Percentiles rank a stretch among this genome's conserved stretches.
These are phyloP conservation scores for Butorides virescens DNA, from an alignment of 2,113 vertebrate species.

Conservation along the genomic window DNA sequence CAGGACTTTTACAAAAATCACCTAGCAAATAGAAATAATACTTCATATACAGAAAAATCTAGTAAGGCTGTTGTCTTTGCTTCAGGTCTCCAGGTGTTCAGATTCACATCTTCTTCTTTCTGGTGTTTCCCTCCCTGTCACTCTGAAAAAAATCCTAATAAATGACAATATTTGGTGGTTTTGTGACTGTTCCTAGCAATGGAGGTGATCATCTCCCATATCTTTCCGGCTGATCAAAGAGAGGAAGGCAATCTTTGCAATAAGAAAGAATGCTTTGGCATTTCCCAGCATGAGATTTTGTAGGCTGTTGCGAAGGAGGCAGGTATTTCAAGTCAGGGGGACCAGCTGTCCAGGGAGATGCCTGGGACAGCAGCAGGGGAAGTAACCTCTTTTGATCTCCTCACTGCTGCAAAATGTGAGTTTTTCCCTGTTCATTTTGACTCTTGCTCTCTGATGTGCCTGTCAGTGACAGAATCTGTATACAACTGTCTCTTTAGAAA, in stretches of 20 bases:
- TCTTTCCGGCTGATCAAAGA: slow-evolving; percentile 13
- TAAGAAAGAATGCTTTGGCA: background rate
- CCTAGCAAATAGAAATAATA: background rate
- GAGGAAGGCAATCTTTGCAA: background rate
- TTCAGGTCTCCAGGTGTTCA: background rate
- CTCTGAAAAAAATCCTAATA: background rate
- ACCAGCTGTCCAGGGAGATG: slow-evolving; percentile 36
- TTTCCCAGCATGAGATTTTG: slow-evolving; percentile 52
- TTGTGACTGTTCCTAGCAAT: background rate
- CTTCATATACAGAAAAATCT: background rate
- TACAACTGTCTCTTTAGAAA: background rate
- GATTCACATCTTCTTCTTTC: background rate
- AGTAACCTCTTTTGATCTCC: slow-evolving; percentile 50
- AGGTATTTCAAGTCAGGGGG: slow-evolving; percentile 41
- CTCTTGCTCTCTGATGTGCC: slow-evolving; percentile 13
- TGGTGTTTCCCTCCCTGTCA: background rate
- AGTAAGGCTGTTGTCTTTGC: background rate
- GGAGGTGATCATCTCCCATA: background rate
- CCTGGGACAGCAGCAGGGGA: background rate
- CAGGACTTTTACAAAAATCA: background rate
- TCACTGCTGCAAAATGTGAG: background rate
- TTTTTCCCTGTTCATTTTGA: background rate
- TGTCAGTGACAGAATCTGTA: background rate
- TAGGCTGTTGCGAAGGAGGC: slow-evolving; percentile 43
- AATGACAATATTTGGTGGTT: slow-evolving; percentile 4